phyloP scores from a whole-genome alignment of 2,888 invertebrate genomes.

The Drepanosiphum platanoidis region DNA sequence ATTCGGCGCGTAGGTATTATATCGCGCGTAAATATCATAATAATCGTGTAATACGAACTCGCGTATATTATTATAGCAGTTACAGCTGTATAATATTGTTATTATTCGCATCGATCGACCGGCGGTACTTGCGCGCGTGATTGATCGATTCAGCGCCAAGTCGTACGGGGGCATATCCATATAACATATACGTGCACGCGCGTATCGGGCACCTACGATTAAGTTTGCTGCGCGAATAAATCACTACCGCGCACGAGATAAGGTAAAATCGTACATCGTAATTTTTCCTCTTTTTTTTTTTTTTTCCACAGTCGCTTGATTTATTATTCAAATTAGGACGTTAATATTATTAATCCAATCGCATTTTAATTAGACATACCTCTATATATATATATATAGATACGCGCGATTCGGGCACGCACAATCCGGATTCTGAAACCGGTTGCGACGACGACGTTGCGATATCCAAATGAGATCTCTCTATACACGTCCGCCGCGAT shows the following conservation, averaged over 20 bases:
- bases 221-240: slow-evolving; percentile 25
- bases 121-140: too few relatives aligned
- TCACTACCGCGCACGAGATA: slow-evolving; percentile 8
- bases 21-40: too few relatives aligned
- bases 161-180: background rate
- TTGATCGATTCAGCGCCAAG: background rate
- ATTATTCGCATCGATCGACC: too few relatives aligned
- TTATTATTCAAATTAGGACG: slow-evolving; percentile 39
- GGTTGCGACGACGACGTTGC: too few relatives aligned
- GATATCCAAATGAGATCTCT: slow-evolving; percentile 30
- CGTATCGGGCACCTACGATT: too few relatives aligned
- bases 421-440: slow-evolving; percentile 41
- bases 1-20: too few relatives aligned
- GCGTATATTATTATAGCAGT: too few relatives aligned
- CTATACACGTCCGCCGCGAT: too few relatives aligned
- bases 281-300: background rate
- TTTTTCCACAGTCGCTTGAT: slow-evolving; percentile 21
- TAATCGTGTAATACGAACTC: too few relatives aligned
- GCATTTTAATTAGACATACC: slow-evolving; percentile 21
- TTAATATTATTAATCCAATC: slow-evolving; percentile 39
- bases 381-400: background rate
- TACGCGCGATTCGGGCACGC: background rate
- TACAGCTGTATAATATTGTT: too few relatives aligned
- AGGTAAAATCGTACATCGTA: slow-evolving; percentile 4
- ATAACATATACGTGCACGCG: too few relatives aligned